A percentile compares a stretch with the other conserved stretches of the same genome.
phyloP scores from a whole-genome alignment of 1,140 invertebrate species.

The Ips nitidus region DNA sequence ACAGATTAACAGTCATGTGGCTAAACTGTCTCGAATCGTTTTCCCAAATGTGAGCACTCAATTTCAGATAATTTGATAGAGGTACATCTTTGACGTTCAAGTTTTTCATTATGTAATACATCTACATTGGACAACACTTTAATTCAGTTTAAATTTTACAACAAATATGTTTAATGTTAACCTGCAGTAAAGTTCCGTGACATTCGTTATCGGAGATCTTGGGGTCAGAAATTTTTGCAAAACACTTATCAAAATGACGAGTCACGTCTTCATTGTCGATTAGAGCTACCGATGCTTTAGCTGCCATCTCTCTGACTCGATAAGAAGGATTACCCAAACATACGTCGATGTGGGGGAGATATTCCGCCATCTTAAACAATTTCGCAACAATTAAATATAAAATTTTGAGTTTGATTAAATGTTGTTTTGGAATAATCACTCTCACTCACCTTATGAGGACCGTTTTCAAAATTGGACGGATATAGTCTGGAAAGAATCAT shows the following conservation, averaged over 20 bases:
- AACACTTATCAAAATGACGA: conserved; percentile 45
- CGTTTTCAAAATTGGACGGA: conserved; percentile 63
- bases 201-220: conserved; percentile 54
- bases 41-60: conserved; percentile 37
- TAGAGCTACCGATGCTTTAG: conserved; percentile 66
- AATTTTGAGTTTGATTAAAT: not conserved
- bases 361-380: conserved; percentile 52
- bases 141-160: too few species aligned
- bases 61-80: conserved; percentile 30
- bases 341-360: conserved; percentile 52
- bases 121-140: conserved; percentile 8
- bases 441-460: conserved; percentile 62
- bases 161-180: conserved; percentile 31
- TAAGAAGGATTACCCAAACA: conserved; percentile 62
- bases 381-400: conserved; percentile 1
- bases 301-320: conserved; percentile 67
- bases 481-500: conserved; percentile 78
- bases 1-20: conserved; percentile 38
- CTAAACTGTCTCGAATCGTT: conserved; percentile 36
- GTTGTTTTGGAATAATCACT: not conserved
- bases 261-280: conserved; percentile 53
- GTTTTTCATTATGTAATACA: conserved; percentile 36
- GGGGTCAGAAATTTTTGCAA: conserved; percentile 42
- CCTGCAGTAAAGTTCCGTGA: conserved; percentile 60
- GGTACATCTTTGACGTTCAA: conserved; percentile 32